phyloP scores from a whole-genome alignment of 2,797 vertebrate genomes.

The Chloroceryle amazona region DNA sequence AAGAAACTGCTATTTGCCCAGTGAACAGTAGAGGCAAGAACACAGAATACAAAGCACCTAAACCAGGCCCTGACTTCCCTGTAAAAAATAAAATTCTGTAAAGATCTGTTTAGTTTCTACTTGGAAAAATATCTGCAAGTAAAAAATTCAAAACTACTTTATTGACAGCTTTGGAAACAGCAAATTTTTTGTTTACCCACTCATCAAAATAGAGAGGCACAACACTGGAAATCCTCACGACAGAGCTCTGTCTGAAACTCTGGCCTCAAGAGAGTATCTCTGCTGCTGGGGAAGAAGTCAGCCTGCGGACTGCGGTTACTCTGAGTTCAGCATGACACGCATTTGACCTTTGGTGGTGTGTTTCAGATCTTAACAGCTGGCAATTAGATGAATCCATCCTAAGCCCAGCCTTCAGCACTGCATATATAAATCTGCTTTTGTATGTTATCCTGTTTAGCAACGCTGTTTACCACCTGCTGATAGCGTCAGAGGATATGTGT shows the following conservation, averaged over 20 bases:
- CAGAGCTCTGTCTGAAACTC: not conserved
- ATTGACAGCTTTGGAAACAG: not conserved
- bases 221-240: not conserved
- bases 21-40: not conserved
- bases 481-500: not conserved
- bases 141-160: not conserved
- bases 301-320: not conserved
- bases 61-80: not conserved
- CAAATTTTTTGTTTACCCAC: not conserved
- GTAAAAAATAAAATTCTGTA: not conserved
- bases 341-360: not conserved
- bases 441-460: not conserved
- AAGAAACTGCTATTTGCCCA: conserved; percentile 16
- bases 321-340: accelerated
- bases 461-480: too few relatives aligned
- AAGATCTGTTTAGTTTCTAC: not conserved
- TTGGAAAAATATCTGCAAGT: not conserved
- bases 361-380: not conserved
- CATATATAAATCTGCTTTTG: accelerated
- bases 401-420: not conserved
- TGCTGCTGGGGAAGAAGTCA: not conserved
- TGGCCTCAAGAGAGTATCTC: not conserved
- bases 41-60: not conserved
- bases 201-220: not conserved
- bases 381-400: not conserved